Conservation (phyloP, 2,888 invertebrate species). For the Sminthurides aquaticus region DNA sequence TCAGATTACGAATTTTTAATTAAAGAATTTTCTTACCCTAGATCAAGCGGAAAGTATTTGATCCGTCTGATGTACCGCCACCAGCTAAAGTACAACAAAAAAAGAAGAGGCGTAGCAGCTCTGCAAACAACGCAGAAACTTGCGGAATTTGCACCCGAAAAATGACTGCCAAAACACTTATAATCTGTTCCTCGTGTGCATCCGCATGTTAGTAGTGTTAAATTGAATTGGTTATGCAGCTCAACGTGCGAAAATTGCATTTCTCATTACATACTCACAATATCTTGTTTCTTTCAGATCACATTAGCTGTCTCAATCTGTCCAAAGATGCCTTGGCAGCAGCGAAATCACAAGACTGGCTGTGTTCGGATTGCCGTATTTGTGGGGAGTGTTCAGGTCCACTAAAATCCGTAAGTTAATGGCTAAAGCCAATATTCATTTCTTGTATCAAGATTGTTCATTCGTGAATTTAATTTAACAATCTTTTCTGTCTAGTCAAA, state of each 20-base stretch:
- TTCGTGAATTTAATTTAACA: neutral
- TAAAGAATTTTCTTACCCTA: neutral
- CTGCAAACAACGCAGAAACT: slow-evolving; percentile 4
- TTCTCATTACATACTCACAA: no score
- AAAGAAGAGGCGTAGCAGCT: slow-evolving; percentile 16
- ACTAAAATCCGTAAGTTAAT: slow-evolving; percentile 18
- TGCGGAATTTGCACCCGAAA: slow-evolving; percentile 23
- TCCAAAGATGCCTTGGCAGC: neutral
- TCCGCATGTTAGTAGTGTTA: slow-evolving; percentile 26
- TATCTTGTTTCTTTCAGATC: slow-evolving; percentile 17
- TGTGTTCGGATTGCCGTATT: slow-evolving; percentile 19
- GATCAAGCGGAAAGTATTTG: slow-evolving; percentile 26
- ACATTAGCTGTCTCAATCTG: slow-evolving; percentile 18
- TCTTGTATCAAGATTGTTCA: no score
- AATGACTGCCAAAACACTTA: slow-evolving; percentile 24
- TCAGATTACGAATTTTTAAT: neutral
- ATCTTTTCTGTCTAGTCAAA: neutral
- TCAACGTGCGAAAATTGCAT: no score
- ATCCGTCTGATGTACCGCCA: slow-evolving; percentile 23
- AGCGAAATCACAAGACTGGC: slow-evolving; percentile 12
- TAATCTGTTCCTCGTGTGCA: slow-evolving; percentile 35
- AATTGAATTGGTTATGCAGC: no score
- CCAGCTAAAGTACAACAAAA: neutral
- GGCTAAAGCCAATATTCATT: no score
- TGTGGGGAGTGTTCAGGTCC: slow-evolving; percentile 20